Evolutionary conservation across 2,888 invertebrate species (phyloP).

Genomic region (Mesoligia furuncula): DNA sequence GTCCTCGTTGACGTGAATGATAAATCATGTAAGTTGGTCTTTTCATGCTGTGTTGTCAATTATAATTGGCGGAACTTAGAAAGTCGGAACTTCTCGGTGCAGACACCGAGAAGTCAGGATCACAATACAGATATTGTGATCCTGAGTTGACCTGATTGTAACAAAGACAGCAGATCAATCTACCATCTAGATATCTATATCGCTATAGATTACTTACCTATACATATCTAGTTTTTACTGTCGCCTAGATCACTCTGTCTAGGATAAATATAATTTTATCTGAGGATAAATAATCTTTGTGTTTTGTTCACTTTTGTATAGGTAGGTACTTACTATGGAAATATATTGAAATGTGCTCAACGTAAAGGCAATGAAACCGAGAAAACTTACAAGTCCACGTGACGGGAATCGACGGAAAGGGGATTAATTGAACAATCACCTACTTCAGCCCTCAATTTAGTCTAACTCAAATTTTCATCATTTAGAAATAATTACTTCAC

Average conservation of each 20-base stretch:
- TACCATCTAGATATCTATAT: background rate
- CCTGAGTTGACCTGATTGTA: background rate
- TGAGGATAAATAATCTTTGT: background rate
- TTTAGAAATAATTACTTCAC: background rate
- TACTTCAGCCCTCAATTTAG: too few relatives aligned
- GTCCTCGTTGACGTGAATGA: constrained; percentile 4
- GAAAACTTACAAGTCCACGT: background rate
- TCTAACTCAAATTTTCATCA: background rate
- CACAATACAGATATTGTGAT: too few relatives aligned
- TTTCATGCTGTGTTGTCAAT: constrained; percentile 29
- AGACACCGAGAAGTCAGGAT: too few relatives aligned
- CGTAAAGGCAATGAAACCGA: background rate
- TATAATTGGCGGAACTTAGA: background rate
- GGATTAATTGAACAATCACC: background rate
- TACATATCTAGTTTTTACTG: background rate
- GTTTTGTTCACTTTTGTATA: too few relatives aligned
- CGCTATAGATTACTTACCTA: background rate
- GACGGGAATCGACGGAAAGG: background rate
- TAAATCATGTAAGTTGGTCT: constrained; percentile 23
- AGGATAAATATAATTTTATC: background rate
- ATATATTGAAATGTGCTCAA: background rate
- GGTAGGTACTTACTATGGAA: too few relatives aligned
- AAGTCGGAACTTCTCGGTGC: constrained; percentile 8
- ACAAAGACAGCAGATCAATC: background rate
- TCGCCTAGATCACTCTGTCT: background rate